Evolutionary conservation across 2,888 invertebrate species (phyloP).

Genomic region (Hoplodrina blanda): DNA sequence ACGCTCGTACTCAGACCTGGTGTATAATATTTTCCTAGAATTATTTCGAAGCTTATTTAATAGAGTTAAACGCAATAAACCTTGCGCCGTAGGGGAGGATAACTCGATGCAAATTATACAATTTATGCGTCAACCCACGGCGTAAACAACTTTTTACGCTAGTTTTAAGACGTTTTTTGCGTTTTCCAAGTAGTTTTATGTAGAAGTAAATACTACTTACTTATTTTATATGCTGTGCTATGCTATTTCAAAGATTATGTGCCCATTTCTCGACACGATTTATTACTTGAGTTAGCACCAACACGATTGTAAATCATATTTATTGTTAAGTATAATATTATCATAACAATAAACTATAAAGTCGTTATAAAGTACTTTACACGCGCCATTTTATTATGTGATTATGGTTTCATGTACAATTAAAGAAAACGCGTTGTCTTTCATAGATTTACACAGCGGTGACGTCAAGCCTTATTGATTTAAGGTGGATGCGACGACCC

Average conservation of each 20-base stretch:
- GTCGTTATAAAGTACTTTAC: conserved; percentile 43
- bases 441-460: conserved; percentile 24
- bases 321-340: conserved; percentile 42
- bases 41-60: conserved; percentile 49
- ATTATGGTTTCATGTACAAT: conserved; percentile 40
- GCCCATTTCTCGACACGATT: conserved; percentile 43
- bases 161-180: conserved; percentile 52
- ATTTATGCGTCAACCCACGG: conserved; percentile 58
- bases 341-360: conserved; percentile 45
- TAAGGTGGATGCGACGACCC: no score
- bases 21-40: conserved; percentile 37
- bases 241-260: conserved; percentile 48
- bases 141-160: conserved; percentile 63
- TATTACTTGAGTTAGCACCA: conserved; percentile 32
- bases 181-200: conserved; percentile 32
- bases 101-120: conserved; percentile 65
- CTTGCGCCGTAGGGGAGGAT: conserved; percentile 54
- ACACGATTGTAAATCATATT: conserved; percentile 44
- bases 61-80: conserved; percentile 57
- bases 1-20: conserved; percentile 15
- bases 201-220: conserved; percentile 31
- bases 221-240: conserved; percentile 36
- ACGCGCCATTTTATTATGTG: conserved; percentile 33
- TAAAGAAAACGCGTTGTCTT: conserved; percentile 40
- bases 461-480: conserved; percentile 48